Percentiles rank a stretch among this genome's conserved stretches.
Evolutionary conservation across 1,140 invertebrate species (phyloP).

Genomic region (Atta texana): DNA sequence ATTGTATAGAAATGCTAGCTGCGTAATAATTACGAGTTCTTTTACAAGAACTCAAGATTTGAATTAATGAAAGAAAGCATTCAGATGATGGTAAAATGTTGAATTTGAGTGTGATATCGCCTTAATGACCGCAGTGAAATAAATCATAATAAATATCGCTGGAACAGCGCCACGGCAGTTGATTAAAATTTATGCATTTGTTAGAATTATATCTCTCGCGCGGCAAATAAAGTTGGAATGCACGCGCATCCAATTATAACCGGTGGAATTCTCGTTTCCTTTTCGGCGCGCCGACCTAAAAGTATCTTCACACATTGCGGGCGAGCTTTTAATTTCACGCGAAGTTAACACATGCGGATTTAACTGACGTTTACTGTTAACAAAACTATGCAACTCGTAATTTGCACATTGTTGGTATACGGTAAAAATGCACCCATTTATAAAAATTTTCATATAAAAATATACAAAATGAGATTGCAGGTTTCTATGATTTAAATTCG

Average conservation of each 20-base stretch:
- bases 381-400: conserved; percentile 51
- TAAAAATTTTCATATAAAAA: conserved; percentile 38
- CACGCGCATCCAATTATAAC: conserved; percentile 60
- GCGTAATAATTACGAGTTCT: conserved; percentile 22
- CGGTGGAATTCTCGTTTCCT: conserved; percentile 59
- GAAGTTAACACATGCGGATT: conserved; percentile 30
- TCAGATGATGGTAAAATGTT: conserved; percentile 12
- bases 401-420: conserved; percentile 40
- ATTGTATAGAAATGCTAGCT: neutral
- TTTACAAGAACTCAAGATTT: conserved; percentile 28
- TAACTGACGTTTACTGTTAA: conserved; percentile 48
- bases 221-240: conserved; percentile 54
- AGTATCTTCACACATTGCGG: conserved; percentile 57
- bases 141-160: conserved; percentile 55
- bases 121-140: conserved; percentile 31
- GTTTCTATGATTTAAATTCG: neutral
- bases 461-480: neutral
- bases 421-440: neutral
- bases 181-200: conserved; percentile 62
- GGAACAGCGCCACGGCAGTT: conserved; percentile 33
- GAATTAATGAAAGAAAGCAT: conserved; percentile 40
- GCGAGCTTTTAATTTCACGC: conserved; percentile 60
- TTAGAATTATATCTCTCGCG: conserved; percentile 57
- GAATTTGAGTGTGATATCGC: conserved; percentile 34
- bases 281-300: conserved; percentile 51